A percentile compares a stretch with the other conserved stretches of the same genome.
These are phyloP conservation scores for Leptinotarsa tumamoca DNA, from an alignment of 2,888 invertebrate genomes.

Conservation along the genomic window DNA sequence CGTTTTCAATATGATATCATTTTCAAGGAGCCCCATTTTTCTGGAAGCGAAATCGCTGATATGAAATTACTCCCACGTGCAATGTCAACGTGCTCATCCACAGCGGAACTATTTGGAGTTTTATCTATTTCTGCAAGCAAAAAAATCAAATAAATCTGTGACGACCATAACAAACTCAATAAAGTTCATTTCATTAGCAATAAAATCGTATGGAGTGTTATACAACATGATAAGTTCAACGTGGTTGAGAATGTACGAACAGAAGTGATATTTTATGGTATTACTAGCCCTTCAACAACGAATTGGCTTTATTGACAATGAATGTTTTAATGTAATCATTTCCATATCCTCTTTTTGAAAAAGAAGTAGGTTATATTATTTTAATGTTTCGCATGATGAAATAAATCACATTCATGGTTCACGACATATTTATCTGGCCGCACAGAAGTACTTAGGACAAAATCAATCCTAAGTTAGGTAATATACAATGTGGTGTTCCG, in stretches of 20 bases:
- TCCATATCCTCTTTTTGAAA: too few relatives aligned
- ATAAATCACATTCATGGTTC: too few relatives aligned
- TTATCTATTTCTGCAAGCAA: slow-evolving; percentile 37
- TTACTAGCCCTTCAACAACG: neutral
- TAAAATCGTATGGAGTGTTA: slow-evolving; percentile 14
- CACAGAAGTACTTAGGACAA: too few relatives aligned
- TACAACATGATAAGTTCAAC: slow-evolving; percentile 11
- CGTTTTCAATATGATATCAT: slow-evolving; percentile 36
- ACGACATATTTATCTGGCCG: too few relatives aligned
- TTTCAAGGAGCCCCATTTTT: slow-evolving; percentile 37
- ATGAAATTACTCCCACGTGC: slow-evolving; percentile 43
- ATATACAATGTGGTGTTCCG: too few relatives aligned
- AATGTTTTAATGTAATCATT: neutral
- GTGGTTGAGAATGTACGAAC: neutral
- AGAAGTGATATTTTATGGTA: neutral
- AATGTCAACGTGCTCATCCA: slow-evolving; percentile 44
- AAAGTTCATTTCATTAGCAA: slow-evolving; percentile 31
- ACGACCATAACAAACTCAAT: slow-evolving; percentile 32
- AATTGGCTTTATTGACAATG: neutral
- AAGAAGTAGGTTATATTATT: too few relatives aligned
- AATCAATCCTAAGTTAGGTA: too few relatives aligned
- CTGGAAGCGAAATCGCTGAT: slow-evolving; percentile 40
- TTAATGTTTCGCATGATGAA: too few relatives aligned
- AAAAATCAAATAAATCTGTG: slow-evolving; percentile 34
- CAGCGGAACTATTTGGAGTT: slow-evolving; percentile 43